Evolutionary conservation across 2,888 invertebrate species (phyloP), one percentile per base, ranked within the genome.

Genomic region (Heliconius erato): DNA sequence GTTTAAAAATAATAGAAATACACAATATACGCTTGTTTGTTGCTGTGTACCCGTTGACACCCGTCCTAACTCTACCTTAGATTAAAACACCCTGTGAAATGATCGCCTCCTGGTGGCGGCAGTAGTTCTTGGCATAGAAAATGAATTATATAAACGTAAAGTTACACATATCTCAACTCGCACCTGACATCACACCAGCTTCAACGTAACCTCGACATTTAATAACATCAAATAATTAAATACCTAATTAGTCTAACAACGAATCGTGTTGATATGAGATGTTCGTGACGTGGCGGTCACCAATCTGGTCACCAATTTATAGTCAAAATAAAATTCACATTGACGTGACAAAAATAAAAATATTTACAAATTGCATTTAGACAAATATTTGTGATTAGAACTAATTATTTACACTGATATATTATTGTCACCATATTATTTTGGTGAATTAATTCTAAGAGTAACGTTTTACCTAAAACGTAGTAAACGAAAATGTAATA

Each of bases 21-120:
- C 2, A 63, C 23, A 40, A 63, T 32, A 71, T 40, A 77, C 40
- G 23, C 59, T 14, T n/a, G 14, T 59, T 44, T 44, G 59, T 11
- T 63, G 44, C 32, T 74, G 79, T 80, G 85, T 85, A 84, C 86
- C 86, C 84, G 85, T 87, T 86, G 86, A 84, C 82, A 85, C 84
- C 92, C 90, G 86, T 91, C 92, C 94, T 95, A 94, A 93, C 89
- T 91, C 95, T 95, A 95, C 91, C 95, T 95, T 95, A 95, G 91
- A 92, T 93, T 93, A 93, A 93, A 94, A 93, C 94, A 95, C 95
- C 95, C 95, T 96, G 95, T 95, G 94, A 92, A 91, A 88, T 90
- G 88, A 90, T 88, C 89, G 88, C 89, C 89, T 86, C 87, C 86
- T 86, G 86, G 87, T 88, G 87, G 86, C 85, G 85, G 86, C 88